These are phyloP conservation scores for Semnopithecus entellus DNA, from an alignment of 2,113 vertebrate species.

Conservation along the genomic window DNA sequence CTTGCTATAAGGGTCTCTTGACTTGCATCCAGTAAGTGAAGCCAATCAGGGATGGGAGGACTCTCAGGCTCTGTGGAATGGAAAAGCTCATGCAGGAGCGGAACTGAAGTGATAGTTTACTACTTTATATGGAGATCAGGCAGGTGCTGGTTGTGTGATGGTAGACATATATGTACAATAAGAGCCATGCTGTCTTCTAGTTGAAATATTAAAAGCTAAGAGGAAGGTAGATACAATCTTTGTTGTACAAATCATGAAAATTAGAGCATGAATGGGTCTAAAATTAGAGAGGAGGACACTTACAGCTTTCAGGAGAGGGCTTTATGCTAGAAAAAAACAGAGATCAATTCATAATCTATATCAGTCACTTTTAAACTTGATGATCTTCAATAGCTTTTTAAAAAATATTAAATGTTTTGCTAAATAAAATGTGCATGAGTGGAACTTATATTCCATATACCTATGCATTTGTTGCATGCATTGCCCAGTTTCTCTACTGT, in stretches of 20 bases:
- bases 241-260: background rate
- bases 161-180: accelerated
- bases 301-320: background rate
- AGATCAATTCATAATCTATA: background rate
- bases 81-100: background rate
- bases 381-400: background rate
- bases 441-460: no score
- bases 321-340: background rate
- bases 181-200: accelerated
- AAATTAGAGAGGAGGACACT: background rate
- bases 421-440: accelerated
- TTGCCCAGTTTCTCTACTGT: accelerated
- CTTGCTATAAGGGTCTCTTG: background rate
- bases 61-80: background rate
- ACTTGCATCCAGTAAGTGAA: background rate
- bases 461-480: accelerated
- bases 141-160: background rate
- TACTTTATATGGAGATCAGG: background rate
- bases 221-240: background rate
- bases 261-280: background rate
- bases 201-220: background rate
- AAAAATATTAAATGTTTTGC: background rate
- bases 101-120: background rate
- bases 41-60: background rate
- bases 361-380: background rate